These are phyloP conservation scores for Microdon myrmicae DNA, from an alignment of 2,888 invertebrate genomes.

Conservation along the genomic window DNA sequence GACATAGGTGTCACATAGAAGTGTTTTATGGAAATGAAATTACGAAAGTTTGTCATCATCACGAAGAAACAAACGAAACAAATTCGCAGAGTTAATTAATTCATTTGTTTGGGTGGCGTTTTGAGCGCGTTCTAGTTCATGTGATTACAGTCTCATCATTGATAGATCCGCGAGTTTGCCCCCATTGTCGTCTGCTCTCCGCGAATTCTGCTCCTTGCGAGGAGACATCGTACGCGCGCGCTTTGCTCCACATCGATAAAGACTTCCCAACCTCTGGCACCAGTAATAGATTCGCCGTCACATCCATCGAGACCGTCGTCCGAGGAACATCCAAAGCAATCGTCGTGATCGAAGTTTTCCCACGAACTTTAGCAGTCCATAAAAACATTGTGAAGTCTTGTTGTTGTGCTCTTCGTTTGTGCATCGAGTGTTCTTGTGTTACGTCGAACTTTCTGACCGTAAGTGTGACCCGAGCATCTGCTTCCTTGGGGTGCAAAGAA, in stretches of 20 bases:
- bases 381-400: not conserved
- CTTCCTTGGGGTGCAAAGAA: no score
- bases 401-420: not conserved
- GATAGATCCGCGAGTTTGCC: no score
- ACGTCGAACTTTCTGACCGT: no score
- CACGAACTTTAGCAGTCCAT: not conserved
- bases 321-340: constrained; percentile 41
- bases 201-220: constrained; percentile 33
- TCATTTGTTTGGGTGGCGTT: no score
- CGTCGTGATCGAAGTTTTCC: not conserved
- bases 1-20: no score
- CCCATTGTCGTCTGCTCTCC: constrained; percentile 15
- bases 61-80: not conserved
- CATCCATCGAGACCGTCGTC: constrained; percentile 40
- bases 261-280: not conserved
- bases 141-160: no score
- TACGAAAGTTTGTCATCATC: no score
- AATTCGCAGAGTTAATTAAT: not conserved
- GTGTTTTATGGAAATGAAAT: not conserved
- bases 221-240: constrained; percentile 23
- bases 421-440: no score
- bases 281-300: constrained; percentile 16
- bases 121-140: constrained; percentile 43
- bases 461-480: no score
- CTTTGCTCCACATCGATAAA: not conserved